A percentile compares a stretch with the other conserved stretches of the same genome.
These are phyloP conservation scores for Archips xylosteana DNA, from an alignment of 2,888 invertebrate species.

Conservation along the genomic window DNA sequence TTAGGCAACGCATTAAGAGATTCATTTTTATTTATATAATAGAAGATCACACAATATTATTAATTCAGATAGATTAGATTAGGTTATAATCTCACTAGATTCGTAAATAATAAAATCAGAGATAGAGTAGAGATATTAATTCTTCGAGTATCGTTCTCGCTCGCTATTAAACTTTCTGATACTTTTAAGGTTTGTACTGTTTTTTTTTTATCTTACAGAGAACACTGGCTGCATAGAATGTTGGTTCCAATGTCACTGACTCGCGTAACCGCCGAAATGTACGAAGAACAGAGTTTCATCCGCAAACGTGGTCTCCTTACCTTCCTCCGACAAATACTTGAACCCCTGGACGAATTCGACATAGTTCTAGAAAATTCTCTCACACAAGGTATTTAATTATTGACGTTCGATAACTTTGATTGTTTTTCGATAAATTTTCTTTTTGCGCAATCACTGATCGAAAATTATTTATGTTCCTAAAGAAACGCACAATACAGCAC, in stretches of 20 bases:
- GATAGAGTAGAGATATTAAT: no score
- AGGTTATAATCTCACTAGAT: no score
- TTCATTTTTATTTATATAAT: no score
- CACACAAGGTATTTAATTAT: conserved; percentile 84
- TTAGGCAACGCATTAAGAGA: no score
- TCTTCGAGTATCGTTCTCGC: no score
- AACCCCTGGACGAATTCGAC: conserved; percentile 95
- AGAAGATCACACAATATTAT: no score
- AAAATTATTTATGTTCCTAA: not conserved
- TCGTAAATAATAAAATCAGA: no score
- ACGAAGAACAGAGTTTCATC: conserved; percentile 97
- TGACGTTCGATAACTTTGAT: not conserved
- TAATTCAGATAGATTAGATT: no score
- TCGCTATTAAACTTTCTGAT: no score
- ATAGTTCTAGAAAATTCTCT: conserved; percentile 95
- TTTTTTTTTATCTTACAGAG: conserved; percentile 80
- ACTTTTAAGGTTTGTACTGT: not conserved
- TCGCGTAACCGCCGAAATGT: conserved; percentile 96
- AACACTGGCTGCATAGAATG: conserved; percentile 95
- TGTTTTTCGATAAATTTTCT: not conserved
- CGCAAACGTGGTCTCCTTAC: conserved; percentile 94
- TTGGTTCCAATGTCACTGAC: conserved; percentile 96
- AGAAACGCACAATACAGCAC: conserved; percentile 20
- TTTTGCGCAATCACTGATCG: not conserved
- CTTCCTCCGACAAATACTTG: conserved; percentile 95